phyloP scores from a whole-genome alignment of 64 coral and sea anemone species.

The Hydrozoanthus tunicans region DNA sequence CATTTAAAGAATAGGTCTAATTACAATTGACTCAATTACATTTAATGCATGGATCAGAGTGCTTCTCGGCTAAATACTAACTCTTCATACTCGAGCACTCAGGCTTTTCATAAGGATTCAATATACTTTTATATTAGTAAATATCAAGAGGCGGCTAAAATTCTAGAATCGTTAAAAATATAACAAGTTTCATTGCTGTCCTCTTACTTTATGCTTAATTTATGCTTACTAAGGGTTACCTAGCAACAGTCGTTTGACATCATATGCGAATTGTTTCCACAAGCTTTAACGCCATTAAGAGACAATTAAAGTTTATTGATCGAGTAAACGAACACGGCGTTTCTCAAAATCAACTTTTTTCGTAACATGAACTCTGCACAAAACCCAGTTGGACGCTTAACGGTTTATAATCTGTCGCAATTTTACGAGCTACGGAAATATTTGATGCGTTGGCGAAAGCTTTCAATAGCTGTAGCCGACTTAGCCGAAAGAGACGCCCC shows the following conservation, averaged over 20 bases:
- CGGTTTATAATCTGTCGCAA: too few relatives aligned
- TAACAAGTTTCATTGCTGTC: conserved; percentile 1
- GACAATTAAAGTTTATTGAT: not conserved
- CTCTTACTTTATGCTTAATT: not conserved
- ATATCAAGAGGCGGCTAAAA: not conserved
- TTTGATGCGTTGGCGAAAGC: too few relatives aligned
- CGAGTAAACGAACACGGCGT: not conserved
- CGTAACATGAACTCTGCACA: too few relatives aligned
- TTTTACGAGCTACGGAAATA: too few relatives aligned
- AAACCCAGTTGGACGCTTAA: too few relatives aligned
- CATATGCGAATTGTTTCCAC: not conserved
- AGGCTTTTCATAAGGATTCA: too few relatives aligned
- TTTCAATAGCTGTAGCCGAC: too few relatives aligned
- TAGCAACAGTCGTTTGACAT: conserved; percentile 4
- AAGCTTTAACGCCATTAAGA: not conserved
- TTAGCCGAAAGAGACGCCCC: not conserved
- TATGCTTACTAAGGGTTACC: not conserved
- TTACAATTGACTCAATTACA: conserved; percentile 17
- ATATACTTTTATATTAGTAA: too few relatives aligned
- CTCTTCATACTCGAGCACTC: too few relatives aligned
- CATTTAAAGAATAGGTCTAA: conserved; percentile 2
- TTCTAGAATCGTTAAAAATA: conserved; percentile 2
- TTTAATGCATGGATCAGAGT: conserved; percentile 1
- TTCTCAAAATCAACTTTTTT: not conserved
- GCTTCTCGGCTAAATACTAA: not conserved